Conservation (phyloP, 2,797 vertebrate species). For the Passerculus sandwichensis region DNA sequence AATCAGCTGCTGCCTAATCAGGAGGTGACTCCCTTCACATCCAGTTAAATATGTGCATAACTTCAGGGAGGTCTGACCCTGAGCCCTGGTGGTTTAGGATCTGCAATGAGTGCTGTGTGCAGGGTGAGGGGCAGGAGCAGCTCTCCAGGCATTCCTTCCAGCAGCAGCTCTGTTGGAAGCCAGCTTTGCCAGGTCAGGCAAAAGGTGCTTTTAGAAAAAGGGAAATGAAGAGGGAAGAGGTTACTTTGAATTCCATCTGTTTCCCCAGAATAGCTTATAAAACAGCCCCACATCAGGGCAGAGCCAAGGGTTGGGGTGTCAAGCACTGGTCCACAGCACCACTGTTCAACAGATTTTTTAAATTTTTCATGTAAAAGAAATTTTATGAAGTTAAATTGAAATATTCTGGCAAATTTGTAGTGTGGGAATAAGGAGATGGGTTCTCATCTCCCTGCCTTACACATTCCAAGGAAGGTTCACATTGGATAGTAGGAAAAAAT, state of each 20-base stretch:
- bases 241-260: neutral
- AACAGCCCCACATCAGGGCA: fast-evolving
- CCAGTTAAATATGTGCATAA: neutral
- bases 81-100: neutral
- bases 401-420: neutral
- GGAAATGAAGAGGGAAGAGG: neutral
- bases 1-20: neutral
- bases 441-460: neutral
- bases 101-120: neutral
- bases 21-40: neutral
- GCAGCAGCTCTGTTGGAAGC: neutral
- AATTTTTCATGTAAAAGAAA: neutral
- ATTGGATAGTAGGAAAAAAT: neutral
- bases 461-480: neutral
- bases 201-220: neutral
- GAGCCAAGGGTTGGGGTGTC: neutral
- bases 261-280: neutral
- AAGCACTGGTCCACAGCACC: neutral
- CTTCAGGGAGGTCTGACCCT: neutral
- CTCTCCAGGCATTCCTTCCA: neutral
- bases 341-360: neutral
- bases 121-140: neutral
- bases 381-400: neutral
- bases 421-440: neutral
- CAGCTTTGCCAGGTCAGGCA: neutral